Conservation (phyloP, 1,140 invertebrate genomes). For the Heliothis virescens region DNA sequence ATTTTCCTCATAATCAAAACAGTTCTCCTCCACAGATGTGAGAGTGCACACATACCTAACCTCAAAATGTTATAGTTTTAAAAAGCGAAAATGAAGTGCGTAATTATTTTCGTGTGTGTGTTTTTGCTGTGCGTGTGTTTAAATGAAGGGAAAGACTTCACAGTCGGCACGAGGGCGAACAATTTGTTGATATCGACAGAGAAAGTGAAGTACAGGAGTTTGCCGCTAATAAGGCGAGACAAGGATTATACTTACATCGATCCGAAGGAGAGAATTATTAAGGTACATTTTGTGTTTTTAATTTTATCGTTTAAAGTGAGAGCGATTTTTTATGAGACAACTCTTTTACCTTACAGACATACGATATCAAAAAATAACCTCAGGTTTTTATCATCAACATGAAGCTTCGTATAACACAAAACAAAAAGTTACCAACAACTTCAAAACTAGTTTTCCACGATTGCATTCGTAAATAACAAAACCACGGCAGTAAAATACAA, state of each 20-base stretch:
- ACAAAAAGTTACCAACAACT: background rate
- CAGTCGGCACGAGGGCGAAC: slow-evolving; percentile 72
- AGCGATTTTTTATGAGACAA: background rate
- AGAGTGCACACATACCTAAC: slow-evolving; percentile 58
- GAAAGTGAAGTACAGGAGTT: slow-evolving; percentile 67
- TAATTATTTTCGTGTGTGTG: slow-evolving; percentile 62
- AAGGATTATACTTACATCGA: slow-evolving; percentile 76
- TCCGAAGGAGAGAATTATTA: slow-evolving; percentile 74
- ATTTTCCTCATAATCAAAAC: slow-evolving; percentile 63
- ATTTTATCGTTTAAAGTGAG: slow-evolving; percentile 8
- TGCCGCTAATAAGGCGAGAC: slow-evolving; percentile 71
- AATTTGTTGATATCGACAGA: slow-evolving; percentile 79
- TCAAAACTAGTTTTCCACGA: background rate
- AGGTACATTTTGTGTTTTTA: slow-evolving; percentile 59
- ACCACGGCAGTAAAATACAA: slow-evolving; percentile 9
- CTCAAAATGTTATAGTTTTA: slow-evolving; percentile 54
- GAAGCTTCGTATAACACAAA: background rate
- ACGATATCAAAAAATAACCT: background rate
- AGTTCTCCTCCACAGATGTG: slow-evolving; percentile 54
- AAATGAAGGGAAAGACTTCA: slow-evolving; percentile 71
- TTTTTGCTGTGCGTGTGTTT: slow-evolving; percentile 65
- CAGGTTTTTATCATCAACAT: background rate
- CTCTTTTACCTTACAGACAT: background rate
- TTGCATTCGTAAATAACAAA: background rate
- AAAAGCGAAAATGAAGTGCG: slow-evolving; percentile 66